Base-by-base conservation (phyloP, 2,797 vertebrate genomes). In the Diceros bicornis region DNA sequence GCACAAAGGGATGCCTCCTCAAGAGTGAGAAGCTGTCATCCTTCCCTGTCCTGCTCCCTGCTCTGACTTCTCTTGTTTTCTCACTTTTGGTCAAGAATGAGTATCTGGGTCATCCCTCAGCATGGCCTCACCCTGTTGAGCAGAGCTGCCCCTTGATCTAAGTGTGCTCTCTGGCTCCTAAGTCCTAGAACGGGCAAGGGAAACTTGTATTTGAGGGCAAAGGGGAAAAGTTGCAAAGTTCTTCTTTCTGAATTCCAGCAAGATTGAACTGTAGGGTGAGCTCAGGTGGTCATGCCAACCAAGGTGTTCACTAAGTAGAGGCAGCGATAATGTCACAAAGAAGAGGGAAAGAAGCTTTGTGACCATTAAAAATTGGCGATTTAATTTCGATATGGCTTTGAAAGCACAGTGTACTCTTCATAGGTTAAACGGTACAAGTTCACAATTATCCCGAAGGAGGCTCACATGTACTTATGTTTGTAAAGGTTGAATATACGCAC, bases 331-430 rank as follows among this genome's bases (percentile, higher is more conserved):
- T 64, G 68, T 74, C 50, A 52, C 57, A 81, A 87, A 84, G 68
- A 95, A 75, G 61, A 61, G 74, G 20, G 62, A 95, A 84, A 79
- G 61, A 81, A 47, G 47, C 47, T 47, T 47, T 11, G 47, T 9
- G 61, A 69, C 50, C n/a, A n/a, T 41, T 64, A 50, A 82, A 89
- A 96, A 74, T 5, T 37, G 52, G 52, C 23, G 77, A 16, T 84
- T 92, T 61, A 89, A 69, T 74, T 94, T 86, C 79, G 82, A 79
- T 78, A 59, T 44, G 64, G 27, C 41, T 93, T 82, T 74, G 32
- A 96, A 96, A 95, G 66, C 21, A 78, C 17, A 29, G 10, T 55
- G 11, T 77, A 10, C 23, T 78, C 44, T 62, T 78, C 29, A 18
- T n/a, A 92, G 29, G 6, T 84, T 71, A 50, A 69, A 34, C 4